Evolutionary conservation across 2,888 invertebrate genomes (phyloP).

Genomic region (Tiliacea citrago): DNA sequence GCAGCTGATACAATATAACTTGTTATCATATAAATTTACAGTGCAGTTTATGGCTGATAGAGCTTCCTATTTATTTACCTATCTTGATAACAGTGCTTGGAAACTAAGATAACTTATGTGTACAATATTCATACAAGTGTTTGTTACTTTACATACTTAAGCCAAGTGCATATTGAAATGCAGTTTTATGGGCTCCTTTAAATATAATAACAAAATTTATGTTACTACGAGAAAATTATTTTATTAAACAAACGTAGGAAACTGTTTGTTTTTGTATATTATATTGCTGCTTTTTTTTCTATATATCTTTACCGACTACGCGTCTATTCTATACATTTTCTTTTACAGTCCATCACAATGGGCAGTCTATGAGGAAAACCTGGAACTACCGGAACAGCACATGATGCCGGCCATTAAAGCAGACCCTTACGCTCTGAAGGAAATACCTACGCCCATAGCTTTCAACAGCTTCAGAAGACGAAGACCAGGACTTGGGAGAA

Average conservation of each 20-base stretch:
- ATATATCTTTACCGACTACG: background rate
- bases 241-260: no score
- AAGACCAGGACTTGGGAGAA: conserved; percentile 70
- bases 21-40: background rate
- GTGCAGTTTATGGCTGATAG: background rate
- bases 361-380: conserved; percentile 87
- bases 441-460: conserved; percentile 85
- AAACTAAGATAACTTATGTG: background rate
- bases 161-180: background rate
- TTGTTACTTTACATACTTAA: background rate
- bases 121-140: conserved; percentile 1
- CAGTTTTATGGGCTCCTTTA: no score
- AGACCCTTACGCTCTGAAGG: conserved; percentile 85
- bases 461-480: conserved; percentile 75
- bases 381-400: conserved; percentile 78
- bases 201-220: background rate
- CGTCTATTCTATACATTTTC: no score
- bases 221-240: background rate
- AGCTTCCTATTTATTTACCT: background rate
- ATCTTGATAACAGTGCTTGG: conserved; percentile 1
- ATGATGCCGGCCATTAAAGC: conserved; percentile 81
- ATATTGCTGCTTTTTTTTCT: background rate
- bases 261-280: background rate
- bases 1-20: background rate
- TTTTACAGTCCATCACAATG: conserved; percentile 83